A percentile compares a stretch with the other conserved stretches of the same genome.
phyloP scores from a whole-genome alignment of 2,888 invertebrate genomes.

The Plutella xylostella region DNA sequence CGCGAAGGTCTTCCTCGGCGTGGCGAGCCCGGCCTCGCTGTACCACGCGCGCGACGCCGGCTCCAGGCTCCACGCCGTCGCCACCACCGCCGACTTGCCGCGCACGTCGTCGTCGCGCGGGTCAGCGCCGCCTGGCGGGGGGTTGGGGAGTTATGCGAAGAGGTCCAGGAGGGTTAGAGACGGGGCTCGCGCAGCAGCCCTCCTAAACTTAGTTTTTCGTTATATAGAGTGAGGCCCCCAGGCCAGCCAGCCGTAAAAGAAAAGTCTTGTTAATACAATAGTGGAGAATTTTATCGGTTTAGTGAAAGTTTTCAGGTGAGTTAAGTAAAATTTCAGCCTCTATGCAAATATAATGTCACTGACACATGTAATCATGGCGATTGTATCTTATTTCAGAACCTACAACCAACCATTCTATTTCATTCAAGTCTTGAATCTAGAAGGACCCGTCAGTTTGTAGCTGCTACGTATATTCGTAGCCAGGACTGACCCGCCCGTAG shows the following conservation, averaged over 20 bases:
- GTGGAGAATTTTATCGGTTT: too few species aligned
- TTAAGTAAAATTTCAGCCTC: background rate
- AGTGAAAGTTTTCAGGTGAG: too few species aligned
- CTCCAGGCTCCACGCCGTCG: conserved; percentile 78
- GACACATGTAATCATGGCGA: background rate
- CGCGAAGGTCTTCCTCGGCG: conserved; percentile 76
- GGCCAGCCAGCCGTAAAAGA: too few species aligned
- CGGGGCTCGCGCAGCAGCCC: background rate
- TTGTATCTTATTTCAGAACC: background rate
- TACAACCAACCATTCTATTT: background rate
- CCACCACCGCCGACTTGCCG: conserved; percentile 68
- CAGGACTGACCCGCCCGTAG: too few species aligned
- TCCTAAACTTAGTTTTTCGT: background rate
- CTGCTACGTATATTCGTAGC: too few species aligned
- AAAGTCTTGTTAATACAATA: too few species aligned
- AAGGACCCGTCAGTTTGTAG: too few species aligned
- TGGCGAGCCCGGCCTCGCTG: conserved; percentile 70
- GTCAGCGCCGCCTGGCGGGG: conserved; percentile 71
- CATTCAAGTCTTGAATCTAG: too few species aligned
- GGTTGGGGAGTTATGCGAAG: background rate
- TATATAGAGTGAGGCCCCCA: too few species aligned
- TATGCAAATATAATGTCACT: background rate
- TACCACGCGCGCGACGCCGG: conserved; percentile 74
- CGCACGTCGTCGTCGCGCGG: conserved; percentile 70
- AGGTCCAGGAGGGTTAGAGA: background rate